phyloP scores from a whole-genome alignment of 2,797 vertebrate genomes.

The Neosilurus hyrtlii region DNA sequence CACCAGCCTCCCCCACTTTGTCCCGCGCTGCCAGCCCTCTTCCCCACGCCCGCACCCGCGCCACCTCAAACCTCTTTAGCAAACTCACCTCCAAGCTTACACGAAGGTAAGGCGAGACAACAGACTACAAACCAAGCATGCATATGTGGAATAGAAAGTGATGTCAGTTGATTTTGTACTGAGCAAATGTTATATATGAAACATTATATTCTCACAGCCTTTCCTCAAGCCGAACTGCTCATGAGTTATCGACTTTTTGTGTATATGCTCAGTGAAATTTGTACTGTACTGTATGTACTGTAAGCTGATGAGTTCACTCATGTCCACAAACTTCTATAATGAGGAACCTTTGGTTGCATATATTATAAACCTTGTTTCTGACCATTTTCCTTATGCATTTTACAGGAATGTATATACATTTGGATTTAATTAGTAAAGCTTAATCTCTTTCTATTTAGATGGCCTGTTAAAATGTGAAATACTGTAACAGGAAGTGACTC shows the following conservation, averaged over 20 bases:
- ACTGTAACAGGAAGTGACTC: not conserved
- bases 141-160: not conserved
- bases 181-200: too few relatives aligned
- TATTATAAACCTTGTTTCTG: not conserved
- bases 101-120: slow-evolving; percentile 77
- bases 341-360: not conserved
- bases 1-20: slow-evolving; percentile 86
- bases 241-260: not conserved
- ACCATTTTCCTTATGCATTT: not conserved
- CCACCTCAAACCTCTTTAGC: slow-evolving; percentile 91
- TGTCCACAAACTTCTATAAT: not conserved
- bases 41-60: slow-evolving; percentile 81
- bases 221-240: not conserved
- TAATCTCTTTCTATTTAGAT: not conserved
- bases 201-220: not conserved
- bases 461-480: not conserved
- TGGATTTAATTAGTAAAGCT: not conserved
- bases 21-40: slow-evolving; percentile 82
- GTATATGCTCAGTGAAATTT: not conserved
- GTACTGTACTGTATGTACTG: too few relatives aligned
- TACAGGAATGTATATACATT: not conserved
- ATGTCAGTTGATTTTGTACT: not conserved
- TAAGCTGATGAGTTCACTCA: not conserved
- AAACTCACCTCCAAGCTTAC: slow-evolving; percentile 96
- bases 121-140: not conserved